A percentile compares a stretch with the other conserved stretches of the same genome.
Conservation (phyloP, 2,797 vertebrate genomes). For the Alectoris magna region DNA sequence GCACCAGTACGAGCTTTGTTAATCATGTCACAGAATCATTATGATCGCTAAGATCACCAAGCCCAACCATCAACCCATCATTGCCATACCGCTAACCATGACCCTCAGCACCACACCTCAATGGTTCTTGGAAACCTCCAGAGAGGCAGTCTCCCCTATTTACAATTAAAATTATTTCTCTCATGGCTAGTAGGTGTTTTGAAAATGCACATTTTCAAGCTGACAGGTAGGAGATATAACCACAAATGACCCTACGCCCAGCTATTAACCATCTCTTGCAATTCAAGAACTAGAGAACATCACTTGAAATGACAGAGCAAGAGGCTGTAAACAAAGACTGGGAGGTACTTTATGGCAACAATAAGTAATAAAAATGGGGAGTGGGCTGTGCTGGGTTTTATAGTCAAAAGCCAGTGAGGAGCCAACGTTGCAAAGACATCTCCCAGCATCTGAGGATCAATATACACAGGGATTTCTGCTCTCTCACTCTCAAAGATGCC, state of each 20-base stretch:
- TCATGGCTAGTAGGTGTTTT: neutral
- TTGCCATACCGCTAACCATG: too few species aligned
- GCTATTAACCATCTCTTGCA: neutral
- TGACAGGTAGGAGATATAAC: neutral
- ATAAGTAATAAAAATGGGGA: neutral
- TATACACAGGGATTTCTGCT: neutral
- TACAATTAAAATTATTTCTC: neutral
- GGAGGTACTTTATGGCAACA: neutral
- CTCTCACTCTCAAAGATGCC: neutral
- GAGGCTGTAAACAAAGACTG: neutral
- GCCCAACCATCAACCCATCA: too few species aligned
- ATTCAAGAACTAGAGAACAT: neutral
- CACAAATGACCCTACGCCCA: neutral
- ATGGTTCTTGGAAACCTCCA: too few species aligned
- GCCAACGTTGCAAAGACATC: accelerated
- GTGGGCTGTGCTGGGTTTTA: accelerated
- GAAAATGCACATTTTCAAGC: neutral
- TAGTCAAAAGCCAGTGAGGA: neutral
- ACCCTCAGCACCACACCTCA: too few species aligned
- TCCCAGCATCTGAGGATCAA: neutral
- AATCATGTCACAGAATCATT: neutral
- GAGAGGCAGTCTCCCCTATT: neutral
- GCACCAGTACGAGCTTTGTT: neutral
- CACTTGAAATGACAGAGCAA: neutral
- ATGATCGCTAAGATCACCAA: too few species aligned